phyloP scores from a whole-genome alignment of 1,140 invertebrate genomes.

The Drosophila subpulchrella region DNA sequence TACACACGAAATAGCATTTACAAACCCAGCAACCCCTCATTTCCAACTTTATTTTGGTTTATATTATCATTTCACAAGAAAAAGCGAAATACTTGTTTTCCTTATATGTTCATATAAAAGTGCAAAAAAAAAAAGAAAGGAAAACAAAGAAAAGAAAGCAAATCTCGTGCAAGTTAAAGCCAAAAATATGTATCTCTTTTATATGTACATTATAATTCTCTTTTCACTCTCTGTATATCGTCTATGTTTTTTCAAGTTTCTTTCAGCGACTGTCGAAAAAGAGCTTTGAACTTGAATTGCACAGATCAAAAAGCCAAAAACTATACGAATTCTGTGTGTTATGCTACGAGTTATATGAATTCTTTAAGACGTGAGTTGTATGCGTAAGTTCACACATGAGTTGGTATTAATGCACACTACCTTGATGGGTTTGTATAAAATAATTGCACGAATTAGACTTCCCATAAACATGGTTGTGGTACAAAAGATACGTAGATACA shows the following conservation, averaged over 20 bases:
- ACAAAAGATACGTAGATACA: slow-evolving; percentile 25
- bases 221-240: not conserved
- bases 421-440: not conserved
- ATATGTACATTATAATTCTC: slow-evolving; percentile 5
- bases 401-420: not conserved
- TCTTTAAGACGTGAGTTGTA: not conserved
- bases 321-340: slow-evolving; percentile 4
- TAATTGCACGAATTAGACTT: not conserved
- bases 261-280: slow-evolving; percentile 35
- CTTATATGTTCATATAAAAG: slow-evolving; percentile 9
- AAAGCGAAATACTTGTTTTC: slow-evolving; percentile 6
- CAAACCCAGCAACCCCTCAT: slow-evolving; percentile 7
- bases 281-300: slow-evolving; percentile 63
- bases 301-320: slow-evolving; percentile 14
- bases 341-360: not conserved
- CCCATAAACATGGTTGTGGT: not conserved
- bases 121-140: slow-evolving; percentile 13
- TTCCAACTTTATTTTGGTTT: slow-evolving; percentile 9
- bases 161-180: slow-evolving; percentile 13
- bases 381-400: not conserved
- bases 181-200: slow-evolving; percentile 21
- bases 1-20: slow-evolving; percentile 4
- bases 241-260: slow-evolving; percentile 16
- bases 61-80: slow-evolving; percentile 17
- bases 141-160: slow-evolving; percentile 30